Conservation (phyloP, 2,113 vertebrate genomes). For the Notarius lentiginosus region DNA sequence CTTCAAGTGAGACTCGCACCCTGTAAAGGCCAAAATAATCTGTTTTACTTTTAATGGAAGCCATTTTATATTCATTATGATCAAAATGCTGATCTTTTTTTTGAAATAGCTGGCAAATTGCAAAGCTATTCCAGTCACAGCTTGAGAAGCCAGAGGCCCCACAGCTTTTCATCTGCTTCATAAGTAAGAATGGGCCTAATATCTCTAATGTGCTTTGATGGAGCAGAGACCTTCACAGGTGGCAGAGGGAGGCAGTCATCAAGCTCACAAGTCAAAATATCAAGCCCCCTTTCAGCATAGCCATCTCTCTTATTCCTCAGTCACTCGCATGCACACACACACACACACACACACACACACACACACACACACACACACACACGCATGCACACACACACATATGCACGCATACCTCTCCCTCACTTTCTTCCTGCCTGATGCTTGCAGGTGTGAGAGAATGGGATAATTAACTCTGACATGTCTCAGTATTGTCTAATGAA, state of each 20-base stretch:
- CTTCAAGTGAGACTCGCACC: constrained; percentile 84
- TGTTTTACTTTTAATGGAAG: constrained; percentile 98
- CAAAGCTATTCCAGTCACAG: constrained; percentile 99
- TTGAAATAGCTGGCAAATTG: constrained; percentile 85
- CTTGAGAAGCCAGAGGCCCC: constrained; percentile 92
- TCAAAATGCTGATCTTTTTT: constrained; percentile 93
- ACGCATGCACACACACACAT: constrained; percentile 31
- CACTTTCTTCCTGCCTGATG: constrained; percentile 49
- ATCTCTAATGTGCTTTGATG: constrained; percentile 92
- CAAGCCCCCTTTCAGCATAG: constrained; percentile 40
- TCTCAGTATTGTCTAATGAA: constrained; percentile 53
- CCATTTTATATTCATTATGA: constrained; percentile 99
- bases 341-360: constrained; percentile 42
- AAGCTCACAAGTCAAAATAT: constrained; percentile 76
- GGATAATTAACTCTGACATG: constrained; percentile 60
- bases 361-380: constrained; percentile 41
- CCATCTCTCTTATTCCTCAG: constrained; percentile 45
- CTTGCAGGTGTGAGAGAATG: constrained; percentile 57
- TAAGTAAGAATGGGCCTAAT: constrained; percentile 93
- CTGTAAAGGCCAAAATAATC: constrained; percentile 94
- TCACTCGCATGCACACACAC: constrained; percentile 27
- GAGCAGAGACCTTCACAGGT: constrained; percentile 64
- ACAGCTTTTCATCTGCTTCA: constrained; percentile 91
- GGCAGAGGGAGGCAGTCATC: constrained; percentile 65
- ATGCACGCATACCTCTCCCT: constrained; percentile 59